Evolutionary conservation across 2,888 invertebrate species (phyloP).

Genomic region (Meteorus colon): DNA sequence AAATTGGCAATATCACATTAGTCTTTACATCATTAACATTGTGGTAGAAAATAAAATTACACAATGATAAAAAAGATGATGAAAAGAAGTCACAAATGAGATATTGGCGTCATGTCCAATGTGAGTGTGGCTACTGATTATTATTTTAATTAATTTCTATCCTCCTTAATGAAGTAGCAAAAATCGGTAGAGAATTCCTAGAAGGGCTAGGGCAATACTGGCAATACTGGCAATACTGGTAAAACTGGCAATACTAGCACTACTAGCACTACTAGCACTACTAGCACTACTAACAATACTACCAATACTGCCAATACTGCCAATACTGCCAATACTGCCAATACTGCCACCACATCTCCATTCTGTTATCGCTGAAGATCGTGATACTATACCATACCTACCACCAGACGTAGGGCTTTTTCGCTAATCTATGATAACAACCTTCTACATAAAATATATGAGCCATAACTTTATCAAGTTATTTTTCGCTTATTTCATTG

Average conservation of each 20-base stretch:
- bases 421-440: slow-evolving; percentile 4
- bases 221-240: too few relatives aligned
- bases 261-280: too few relatives aligned
- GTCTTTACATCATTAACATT: neutral
- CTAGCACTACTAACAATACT: too few relatives aligned
- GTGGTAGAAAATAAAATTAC: neutral
- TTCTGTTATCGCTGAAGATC: neutral
- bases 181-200: slow-evolving; percentile 42
- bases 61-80: neutral
- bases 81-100: neutral
- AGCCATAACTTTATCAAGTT: neutral
- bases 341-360: neutral
- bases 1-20: slow-evolving; percentile 36
- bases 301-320: too few relatives aligned
- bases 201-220: neutral
- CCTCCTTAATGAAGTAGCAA: slow-evolving; percentile 64
- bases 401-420: neutral
- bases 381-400: neutral
- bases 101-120: neutral
- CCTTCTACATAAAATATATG: slow-evolving; percentile 1
- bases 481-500: neutral
- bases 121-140: slow-evolving; percentile 54
- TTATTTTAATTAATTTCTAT: slow-evolving; percentile 67
- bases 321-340: too few relatives aligned
- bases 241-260: too few relatives aligned